phyloP scores from a whole-genome alignment of 2,797 vertebrate species.

The Chromis chromis region DNA sequence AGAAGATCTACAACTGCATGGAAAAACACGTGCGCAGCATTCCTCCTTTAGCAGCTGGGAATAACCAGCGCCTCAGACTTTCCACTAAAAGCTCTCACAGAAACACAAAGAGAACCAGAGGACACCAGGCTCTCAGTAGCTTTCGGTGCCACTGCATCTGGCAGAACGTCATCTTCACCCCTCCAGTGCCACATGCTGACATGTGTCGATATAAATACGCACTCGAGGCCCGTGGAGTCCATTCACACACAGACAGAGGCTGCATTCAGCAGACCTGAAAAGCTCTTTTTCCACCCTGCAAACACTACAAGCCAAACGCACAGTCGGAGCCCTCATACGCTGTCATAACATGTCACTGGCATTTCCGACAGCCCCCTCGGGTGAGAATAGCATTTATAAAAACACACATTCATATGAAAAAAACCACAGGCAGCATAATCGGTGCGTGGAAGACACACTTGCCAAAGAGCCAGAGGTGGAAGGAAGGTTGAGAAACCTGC shows the following conservation, averaged over 20 bases:
- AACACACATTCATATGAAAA: constrained; percentile 23
- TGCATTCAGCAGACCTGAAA: constrained; percentile 75
- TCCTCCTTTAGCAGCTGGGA: constrained; percentile 57
- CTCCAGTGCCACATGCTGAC: constrained; percentile 42
- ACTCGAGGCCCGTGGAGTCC: constrained; percentile 39
- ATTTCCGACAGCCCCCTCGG: constrained; percentile 68
- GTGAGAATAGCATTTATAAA: constrained; percentile 44
- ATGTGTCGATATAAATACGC: constrained; percentile 71
- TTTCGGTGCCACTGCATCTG: constrained; percentile 57
- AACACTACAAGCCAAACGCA: constrained; percentile 53
- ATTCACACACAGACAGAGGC: constrained; percentile 67
- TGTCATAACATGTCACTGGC: constrained; percentile 78
- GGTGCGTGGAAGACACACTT: constrained; percentile 17
- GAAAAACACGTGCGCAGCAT: constrained; percentile 69
- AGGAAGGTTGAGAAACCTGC: constrained; percentile 16
- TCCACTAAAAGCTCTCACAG: constrained; percentile 50
- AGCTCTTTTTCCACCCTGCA: constrained; percentile 55
- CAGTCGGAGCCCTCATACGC: constrained; percentile 66
- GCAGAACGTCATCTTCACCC: constrained; percentile 62
- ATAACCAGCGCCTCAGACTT: constrained; percentile 66
- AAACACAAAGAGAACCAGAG: constrained; percentile 54
- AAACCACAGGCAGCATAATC: constrained; percentile 17
- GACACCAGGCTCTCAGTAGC: constrained; percentile 49
- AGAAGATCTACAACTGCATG: constrained; percentile 59
- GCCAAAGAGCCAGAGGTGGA: constrained; percentile 22